These are phyloP conservation scores for Callimorpha dominula DNA, from an alignment of 2,888 invertebrate genomes.

Conservation along the genomic window DNA sequence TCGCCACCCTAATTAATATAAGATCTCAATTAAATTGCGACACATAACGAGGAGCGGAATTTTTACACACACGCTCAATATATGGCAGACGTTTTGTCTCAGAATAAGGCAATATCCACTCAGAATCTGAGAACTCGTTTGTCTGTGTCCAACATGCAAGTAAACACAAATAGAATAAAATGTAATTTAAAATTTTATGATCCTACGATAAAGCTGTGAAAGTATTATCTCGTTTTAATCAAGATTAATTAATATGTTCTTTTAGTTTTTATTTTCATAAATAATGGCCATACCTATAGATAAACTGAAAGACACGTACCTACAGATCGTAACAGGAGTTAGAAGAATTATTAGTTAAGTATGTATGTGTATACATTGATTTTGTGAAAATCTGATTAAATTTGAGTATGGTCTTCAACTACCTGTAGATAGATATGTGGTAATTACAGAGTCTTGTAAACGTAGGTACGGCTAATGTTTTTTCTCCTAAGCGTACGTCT, in stretches of 20 bases:
- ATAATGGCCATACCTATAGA: conserved; percentile 14
- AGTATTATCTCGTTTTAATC: conserved; percentile 61
- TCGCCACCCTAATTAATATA: conserved; percentile 86
- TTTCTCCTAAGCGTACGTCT: conserved; percentile 22
- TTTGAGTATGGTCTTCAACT: conserved; percentile 13
- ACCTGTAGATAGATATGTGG: conserved; percentile 18
- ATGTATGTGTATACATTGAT: conserved; percentile 34
- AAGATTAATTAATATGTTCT: conserved; percentile 53
- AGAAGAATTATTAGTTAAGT: conserved; percentile 32
- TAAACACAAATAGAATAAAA: conserved; percentile 64
- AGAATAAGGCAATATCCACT: conserved; percentile 74
- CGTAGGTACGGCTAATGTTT: conserved; percentile 19
- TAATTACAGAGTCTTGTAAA: conserved; percentile 24
- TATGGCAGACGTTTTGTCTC: conserved; percentile 72
- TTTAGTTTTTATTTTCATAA: conserved; percentile 36
- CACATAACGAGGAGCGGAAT: conserved; percentile 81
- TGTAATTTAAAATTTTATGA: conserved; percentile 66
- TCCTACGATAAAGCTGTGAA: conserved; percentile 59
- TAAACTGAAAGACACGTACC: conserved; percentile 29
- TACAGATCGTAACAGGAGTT: conserved; percentile 42
- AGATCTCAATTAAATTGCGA: conserved; percentile 87
- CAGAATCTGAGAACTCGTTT: conserved; percentile 76
- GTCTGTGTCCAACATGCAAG: conserved; percentile 65
- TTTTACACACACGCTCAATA: conserved; percentile 77
- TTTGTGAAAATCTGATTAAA: conserved; percentile 24